Conservation (phyloP, 2,888 invertebrate species). For the Synanthedon vespiformis region DNA sequence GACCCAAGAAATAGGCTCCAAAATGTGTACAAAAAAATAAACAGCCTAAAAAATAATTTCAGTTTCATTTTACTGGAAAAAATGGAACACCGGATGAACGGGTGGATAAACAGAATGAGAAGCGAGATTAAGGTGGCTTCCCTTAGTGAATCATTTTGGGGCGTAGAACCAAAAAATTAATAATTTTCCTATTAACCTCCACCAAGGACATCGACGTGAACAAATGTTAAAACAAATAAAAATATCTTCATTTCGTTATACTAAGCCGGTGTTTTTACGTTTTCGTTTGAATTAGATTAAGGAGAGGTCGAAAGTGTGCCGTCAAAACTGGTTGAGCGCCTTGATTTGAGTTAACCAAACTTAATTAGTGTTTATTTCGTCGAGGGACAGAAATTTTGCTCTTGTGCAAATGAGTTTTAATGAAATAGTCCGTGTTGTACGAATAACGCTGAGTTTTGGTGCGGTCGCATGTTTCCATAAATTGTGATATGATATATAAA, state of each 20-base stretch:
- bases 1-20: too few relatives aligned
- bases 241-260: conserved; percentile 7
- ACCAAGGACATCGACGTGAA: background rate
- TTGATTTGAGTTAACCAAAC: conserved; percentile 8
- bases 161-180: background rate
- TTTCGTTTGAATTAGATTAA: background rate
- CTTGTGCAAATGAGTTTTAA: conserved; percentile 2
- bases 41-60: too few relatives aligned
- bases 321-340: background rate
- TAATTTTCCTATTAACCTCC: background rate
- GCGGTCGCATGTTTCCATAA: too few relatives aligned
- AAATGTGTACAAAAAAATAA: too few relatives aligned
- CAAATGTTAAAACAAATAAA: too few relatives aligned
- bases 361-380: conserved; percentile 10
- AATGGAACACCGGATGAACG: background rate
- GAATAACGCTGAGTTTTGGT: too few relatives aligned
- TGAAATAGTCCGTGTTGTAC: background rate
- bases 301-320: conserved; percentile 7
- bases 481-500: too few relatives aligned
- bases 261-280: conserved; percentile 10
- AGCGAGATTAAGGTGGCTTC: background rate
- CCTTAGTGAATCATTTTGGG: background rate
- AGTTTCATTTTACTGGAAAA: background rate
- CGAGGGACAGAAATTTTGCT: conserved; percentile 2
- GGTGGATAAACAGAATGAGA: background rate